phyloP scores from a whole-genome alignment of 2,113 vertebrate species.

The Callionymus lyra region DNA sequence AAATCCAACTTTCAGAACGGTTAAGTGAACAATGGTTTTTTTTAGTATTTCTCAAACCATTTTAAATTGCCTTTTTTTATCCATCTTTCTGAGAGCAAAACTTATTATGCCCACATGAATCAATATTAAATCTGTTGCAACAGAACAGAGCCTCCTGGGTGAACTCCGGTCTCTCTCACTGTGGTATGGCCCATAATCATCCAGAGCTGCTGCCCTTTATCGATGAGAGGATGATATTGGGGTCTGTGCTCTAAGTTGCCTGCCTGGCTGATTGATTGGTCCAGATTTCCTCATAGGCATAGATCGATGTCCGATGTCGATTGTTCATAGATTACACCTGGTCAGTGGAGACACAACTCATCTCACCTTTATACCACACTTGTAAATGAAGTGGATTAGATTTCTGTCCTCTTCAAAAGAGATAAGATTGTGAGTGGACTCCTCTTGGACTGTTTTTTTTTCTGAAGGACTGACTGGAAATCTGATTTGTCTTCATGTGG shows the following conservation, averaged over 20 bases:
- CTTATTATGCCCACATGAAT: too few species aligned
- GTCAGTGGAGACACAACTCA: conserved; percentile 26
- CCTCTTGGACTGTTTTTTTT: too few species aligned
- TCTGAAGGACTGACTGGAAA: too few species aligned
- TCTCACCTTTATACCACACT: conserved; percentile 11
- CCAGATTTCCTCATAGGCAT: conserved; percentile 35
- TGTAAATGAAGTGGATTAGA: conserved; percentile 10
- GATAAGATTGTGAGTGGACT: background rate
- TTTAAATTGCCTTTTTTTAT: too few species aligned
- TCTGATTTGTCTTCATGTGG: background rate
- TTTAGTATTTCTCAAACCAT: too few species aligned
- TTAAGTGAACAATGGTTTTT: too few species aligned
- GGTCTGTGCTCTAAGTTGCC: conserved; percentile 43
- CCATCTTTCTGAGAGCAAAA: too few species aligned
- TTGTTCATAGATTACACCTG: conserved; percentile 34
- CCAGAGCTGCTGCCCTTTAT: conserved; percentile 28
- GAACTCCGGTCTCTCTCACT: conserved; percentile 13
- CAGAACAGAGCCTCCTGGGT: background rate
- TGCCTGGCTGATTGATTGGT: conserved; percentile 49
- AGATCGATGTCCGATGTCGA: conserved; percentile 40
- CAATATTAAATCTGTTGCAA: too few species aligned
- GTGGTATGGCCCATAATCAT: conserved; percentile 21
- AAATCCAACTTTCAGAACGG: too few species aligned
- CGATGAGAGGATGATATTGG: conserved; percentile 48
- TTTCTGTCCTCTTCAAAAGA: background rate